Evolutionary conservation across 2,113 vertebrate species (phyloP).

Genomic region (Myrmophylax atrothorax): DNA sequence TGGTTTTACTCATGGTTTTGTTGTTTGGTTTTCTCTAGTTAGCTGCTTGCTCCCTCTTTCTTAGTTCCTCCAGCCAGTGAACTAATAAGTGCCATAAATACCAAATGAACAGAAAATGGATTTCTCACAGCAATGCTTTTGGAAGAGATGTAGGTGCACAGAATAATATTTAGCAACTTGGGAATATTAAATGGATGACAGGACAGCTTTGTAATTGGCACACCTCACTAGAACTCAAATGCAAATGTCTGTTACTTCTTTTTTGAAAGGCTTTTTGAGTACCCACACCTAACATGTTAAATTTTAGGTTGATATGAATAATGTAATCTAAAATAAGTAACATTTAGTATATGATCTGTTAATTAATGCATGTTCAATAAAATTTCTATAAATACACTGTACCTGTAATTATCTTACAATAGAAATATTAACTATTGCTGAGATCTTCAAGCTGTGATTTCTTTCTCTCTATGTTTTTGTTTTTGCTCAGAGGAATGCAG

Average conservation of each 20-base stretch:
- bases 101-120: not conserved
- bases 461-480: conserved; percentile 58
- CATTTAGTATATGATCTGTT: not conserved
- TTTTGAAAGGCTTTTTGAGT: not conserved
- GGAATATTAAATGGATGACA: not conserved
- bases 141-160: not conserved
- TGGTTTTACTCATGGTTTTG: not conserved
- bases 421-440: not conserved
- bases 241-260: not conserved
- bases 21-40: not conserved
- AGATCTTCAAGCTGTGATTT: conserved; percentile 38
- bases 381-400: not conserved
- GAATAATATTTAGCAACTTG: not conserved
- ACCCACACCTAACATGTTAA: not conserved
- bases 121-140: not conserved
- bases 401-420: not conserved
- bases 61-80: not conserved
- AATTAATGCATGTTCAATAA: not conserved
- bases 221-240: not conserved
- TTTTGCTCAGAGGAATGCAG: conserved; percentile 86
- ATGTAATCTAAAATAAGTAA: not conserved
- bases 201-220: not conserved
- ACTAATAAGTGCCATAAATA: not conserved
- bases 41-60: not conserved
- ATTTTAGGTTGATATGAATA: not conserved